Conservation (phyloP, 92 coral and sea anemone species). For the Palythoa caribaeorum region DNA sequence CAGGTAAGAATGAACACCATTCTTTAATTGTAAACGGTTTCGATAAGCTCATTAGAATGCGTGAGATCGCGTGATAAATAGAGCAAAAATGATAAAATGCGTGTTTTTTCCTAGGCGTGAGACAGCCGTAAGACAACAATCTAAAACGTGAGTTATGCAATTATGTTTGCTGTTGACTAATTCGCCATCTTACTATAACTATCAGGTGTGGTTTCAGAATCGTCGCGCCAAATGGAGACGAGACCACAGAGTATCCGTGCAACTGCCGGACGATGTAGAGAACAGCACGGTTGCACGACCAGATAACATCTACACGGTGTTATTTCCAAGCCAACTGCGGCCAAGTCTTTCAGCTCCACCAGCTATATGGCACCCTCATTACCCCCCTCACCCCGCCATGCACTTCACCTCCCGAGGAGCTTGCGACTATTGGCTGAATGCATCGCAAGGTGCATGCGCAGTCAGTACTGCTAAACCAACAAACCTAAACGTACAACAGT, state of each 20-base stretch:
- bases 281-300: not conserved
- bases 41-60: too few species aligned
- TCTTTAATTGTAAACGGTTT: too few species aligned
- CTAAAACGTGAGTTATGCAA: too few species aligned
- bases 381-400: not conserved
- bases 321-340: not conserved
- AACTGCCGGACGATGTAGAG: not conserved
- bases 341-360: not conserved
- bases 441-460: not conserved
- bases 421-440: not conserved
- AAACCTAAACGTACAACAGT: not conserved
- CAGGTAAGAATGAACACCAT: not conserved
- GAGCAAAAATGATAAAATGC: too few species aligned
- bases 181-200: not conserved
- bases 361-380: not conserved
- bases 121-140: too few species aligned
- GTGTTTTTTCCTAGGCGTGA: too few species aligned
- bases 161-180: not conserved
- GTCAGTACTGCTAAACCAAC: not conserved
- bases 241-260: conserved; percentile 9
- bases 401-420: not conserved
- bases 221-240: conserved; percentile 26
- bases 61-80: too few species aligned
- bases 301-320: not conserved
- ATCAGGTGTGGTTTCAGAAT: conserved; percentile 23